Evolutionary conservation across 2,797 vertebrate genomes (phyloP).

Genomic region (Molossus alvarezi): DNA sequence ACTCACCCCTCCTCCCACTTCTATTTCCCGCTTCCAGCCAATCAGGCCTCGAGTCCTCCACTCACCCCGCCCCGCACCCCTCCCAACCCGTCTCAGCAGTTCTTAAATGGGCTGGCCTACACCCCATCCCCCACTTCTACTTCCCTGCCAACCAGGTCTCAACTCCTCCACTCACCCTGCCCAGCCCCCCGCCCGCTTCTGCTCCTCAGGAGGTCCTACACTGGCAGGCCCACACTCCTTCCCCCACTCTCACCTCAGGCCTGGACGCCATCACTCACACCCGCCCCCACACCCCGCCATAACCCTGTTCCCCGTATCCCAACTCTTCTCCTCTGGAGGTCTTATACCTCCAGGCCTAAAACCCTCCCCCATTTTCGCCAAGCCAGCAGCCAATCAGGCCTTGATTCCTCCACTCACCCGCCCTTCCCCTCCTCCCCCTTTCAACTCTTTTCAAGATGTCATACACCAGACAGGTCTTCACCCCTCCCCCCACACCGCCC

Average conservation of each 20-base stretch:
- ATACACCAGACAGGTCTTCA: too few species aligned
- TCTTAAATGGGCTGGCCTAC: too few species aligned
- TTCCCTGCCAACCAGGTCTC: not conserved
- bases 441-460: too few species aligned
- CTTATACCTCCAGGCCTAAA: not conserved
- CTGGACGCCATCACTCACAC: not conserved
- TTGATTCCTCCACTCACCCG: too few species aligned
- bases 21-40: not conserved
- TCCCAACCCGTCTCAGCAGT: too few species aligned
- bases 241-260: not conserved
- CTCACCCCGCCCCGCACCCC: too few species aligned
- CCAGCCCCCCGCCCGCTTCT: too few species aligned
- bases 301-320: not conserved
- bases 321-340: not conserved
- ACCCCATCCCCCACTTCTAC: not conserved
- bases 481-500: too few species aligned
- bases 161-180: not conserved
- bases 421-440: too few species aligned
- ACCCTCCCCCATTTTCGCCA: too few species aligned
- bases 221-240: not conserved
- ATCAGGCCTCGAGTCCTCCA: not conserved
- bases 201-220: not conserved
- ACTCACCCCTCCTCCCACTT: not conserved
- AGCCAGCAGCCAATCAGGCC: not conserved
- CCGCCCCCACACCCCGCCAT: too few species aligned